Percentiles rank a stretch among this genome's conserved stretches.
Evolutionary conservation across 2,888 invertebrate species (phyloP).

Genomic region (Lycophotia porphyrea): DNA sequence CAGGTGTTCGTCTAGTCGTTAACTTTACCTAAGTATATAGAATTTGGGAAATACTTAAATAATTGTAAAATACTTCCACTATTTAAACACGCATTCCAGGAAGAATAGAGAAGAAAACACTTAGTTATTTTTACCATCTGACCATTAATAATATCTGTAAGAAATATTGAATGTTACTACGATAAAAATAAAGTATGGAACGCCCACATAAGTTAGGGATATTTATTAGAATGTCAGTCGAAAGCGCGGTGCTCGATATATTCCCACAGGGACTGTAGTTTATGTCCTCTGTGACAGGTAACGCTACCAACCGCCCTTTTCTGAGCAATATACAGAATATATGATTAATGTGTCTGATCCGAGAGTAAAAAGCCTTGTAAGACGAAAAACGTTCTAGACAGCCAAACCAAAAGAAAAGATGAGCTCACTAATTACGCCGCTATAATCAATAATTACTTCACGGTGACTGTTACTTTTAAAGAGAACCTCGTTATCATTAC

Average conservation of each 20-base stretch:
- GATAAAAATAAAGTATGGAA: conserved; percentile 43
- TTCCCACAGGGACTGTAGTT: conserved; percentile 57
- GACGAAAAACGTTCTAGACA: conserved; percentile 1
- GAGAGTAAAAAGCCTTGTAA: conserved; percentile 23
- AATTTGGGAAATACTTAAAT: background rate
- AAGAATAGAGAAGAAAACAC: background rate
- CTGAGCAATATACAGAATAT: conserved; percentile 53
- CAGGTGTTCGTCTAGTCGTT: background rate
- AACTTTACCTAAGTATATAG: background rate
- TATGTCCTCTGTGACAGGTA: conserved; percentile 63
- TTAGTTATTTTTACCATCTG: background rate
- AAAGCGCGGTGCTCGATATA: conserved; percentile 57
- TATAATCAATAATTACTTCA: background rate
- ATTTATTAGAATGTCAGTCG: conserved; percentile 63
- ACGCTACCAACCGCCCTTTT: conserved; percentile 54
- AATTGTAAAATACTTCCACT: background rate
- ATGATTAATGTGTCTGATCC: conserved; percentile 55
- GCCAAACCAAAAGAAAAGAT: background rate
- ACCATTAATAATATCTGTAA: conserved; percentile 7
- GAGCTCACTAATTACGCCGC: background rate
- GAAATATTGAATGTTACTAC: conserved; percentile 41
- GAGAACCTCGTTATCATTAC: background rate
- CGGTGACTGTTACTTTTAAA: background rate
- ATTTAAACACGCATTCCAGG: background rate
- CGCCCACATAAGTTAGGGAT: conserved; percentile 49